A percentile compares a stretch with the other conserved stretches of the same genome.
Conservation (phyloP, 1,140 invertebrate species). For the Harpegnathos saltator region DNA sequence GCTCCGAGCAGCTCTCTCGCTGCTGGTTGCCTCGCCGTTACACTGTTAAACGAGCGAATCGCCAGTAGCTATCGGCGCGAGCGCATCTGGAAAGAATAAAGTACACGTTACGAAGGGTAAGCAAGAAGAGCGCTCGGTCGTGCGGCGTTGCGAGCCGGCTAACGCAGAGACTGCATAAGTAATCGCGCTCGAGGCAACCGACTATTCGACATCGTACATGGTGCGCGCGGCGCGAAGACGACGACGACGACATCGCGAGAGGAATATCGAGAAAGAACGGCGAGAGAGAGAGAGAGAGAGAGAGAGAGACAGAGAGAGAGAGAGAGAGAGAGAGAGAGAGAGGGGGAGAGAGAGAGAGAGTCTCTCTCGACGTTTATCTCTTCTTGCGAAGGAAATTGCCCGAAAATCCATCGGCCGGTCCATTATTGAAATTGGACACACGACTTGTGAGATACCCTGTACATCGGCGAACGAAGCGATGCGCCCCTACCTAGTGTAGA, state of each 20-base stretch:
- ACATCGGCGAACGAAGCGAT: constrained; percentile 9
- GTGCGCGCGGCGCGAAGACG: neutral
- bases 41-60: constrained; percentile 83
- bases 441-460: too few relatives aligned
- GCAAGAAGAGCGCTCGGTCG: constrained; percentile 70
- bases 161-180: constrained; percentile 77
- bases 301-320: neutral
- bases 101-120: constrained; percentile 79
- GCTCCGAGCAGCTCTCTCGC: constrained; percentile 51
- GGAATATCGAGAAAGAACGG: neutral
- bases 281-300: neutral
- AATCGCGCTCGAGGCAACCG: constrained; percentile 66
- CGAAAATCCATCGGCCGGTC: too few relatives aligned
- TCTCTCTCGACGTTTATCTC: too few relatives aligned
- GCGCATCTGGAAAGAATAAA: constrained; percentile 78
- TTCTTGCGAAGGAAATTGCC: too few relatives aligned
- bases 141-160: constrained; percentile 73
- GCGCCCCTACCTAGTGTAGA: constrained; percentile 15
- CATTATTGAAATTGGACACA: too few relatives aligned
- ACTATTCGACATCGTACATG: constrained; percentile 34
- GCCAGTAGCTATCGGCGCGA: constrained; percentile 79
- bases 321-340: neutral
- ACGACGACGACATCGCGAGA: too few relatives aligned
- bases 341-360: neutral
- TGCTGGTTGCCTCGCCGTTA: constrained; percentile 72